A percentile compares a stretch with the other conserved stretches of the same genome.
Evolutionary conservation across 2,797 vertebrate genomes (phyloP).

Genomic region (Chelon auratus): DNA sequence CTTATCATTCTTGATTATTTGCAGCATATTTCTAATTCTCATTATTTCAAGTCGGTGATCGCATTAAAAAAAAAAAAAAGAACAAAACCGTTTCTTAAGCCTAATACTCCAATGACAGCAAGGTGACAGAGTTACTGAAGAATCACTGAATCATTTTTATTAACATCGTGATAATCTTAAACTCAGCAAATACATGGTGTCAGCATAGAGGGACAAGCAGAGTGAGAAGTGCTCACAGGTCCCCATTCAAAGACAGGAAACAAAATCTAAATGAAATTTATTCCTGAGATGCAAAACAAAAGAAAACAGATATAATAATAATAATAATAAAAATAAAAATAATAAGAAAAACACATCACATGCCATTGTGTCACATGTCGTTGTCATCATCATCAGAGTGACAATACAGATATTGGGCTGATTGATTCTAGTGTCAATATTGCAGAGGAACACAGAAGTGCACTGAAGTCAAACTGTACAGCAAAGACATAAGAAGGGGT

Average conservation of each 20-base stretch:
- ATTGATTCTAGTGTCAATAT: slow-evolving; percentile 61
- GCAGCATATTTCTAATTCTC: slow-evolving; percentile 71
- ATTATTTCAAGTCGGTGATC: slow-evolving; percentile 57
- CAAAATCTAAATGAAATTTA: slow-evolving; percentile 72
- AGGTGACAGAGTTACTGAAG: slow-evolving; percentile 75
- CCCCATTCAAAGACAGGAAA: slow-evolving; percentile 63
- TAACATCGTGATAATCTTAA: slow-evolving; percentile 80
- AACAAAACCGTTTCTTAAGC: slow-evolving; percentile 26
- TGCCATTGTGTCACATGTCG: slow-evolving; percentile 55
- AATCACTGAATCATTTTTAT: slow-evolving; percentile 82
- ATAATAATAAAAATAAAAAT: slow-evolving; percentile 16
- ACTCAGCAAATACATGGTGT: slow-evolving; percentile 82
- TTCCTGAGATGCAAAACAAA: slow-evolving; percentile 85
- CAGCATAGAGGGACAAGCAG: slow-evolving; percentile 69
- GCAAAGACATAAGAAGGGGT: slow-evolving; percentile 37
- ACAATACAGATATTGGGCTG: slow-evolving; percentile 48
- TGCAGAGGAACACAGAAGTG: slow-evolving; percentile 52
- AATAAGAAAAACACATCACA: slow-evolving; percentile 31
- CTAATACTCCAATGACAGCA: slow-evolving; percentile 59
- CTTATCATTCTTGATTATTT: slow-evolving; percentile 55
- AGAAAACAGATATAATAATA: slow-evolving; percentile 38
- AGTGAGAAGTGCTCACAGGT: slow-evolving; percentile 65
- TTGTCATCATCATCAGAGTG: slow-evolving; percentile 20
- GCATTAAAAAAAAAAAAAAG: slow-evolving; percentile 26
- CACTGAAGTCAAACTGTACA: slow-evolving; percentile 67